Evolutionary conservation across 2,797 vertebrate species (phyloP).

Genomic region (Acanthurus lineatus): DNA sequence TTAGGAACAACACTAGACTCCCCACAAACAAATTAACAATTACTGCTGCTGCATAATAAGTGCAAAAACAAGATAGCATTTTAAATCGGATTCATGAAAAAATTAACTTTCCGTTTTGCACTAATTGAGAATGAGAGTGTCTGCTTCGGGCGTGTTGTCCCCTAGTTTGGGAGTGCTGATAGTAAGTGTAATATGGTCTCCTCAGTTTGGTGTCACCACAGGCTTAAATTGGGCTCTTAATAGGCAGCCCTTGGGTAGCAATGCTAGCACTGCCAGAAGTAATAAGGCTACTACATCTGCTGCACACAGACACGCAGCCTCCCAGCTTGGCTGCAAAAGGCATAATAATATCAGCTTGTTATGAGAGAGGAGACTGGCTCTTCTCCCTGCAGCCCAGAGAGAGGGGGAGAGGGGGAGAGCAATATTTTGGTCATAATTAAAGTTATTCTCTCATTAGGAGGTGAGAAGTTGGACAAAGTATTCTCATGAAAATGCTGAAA

Average conservation of each 20-base stretch:
- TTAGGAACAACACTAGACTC: slow-evolving; percentile 26
- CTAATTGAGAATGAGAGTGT: slow-evolving; percentile 49
- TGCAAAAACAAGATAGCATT: slow-evolving; percentile 15
- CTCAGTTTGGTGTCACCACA: slow-evolving; percentile 68
- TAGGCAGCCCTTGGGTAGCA: slow-evolving; percentile 55
- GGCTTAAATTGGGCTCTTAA: slow-evolving; percentile 70
- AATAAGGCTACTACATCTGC: slow-evolving; percentile 73
- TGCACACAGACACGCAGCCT: slow-evolving; percentile 45
- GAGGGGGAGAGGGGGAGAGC: slow-evolving; percentile 26
- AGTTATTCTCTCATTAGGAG: slow-evolving; percentile 65
- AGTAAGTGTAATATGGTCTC: slow-evolving; percentile 34
- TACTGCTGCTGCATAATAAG: slow-evolving; percentile 26
- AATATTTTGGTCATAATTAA: slow-evolving; percentile 57
- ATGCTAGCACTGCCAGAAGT: slow-evolving; percentile 56
- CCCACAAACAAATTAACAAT: slow-evolving; percentile 42
- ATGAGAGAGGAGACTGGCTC: slow-evolving; percentile 42
- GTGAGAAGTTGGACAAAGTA: slow-evolving; percentile 55
- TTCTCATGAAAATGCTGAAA: slow-evolving; percentile 38
- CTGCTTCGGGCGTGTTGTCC: slow-evolving; percentile 33
- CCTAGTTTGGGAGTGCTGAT: slow-evolving; percentile 5
- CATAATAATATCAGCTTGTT: slow-evolving; percentile 66
- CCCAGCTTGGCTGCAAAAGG: slow-evolving; percentile 41
- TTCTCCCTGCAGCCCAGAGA: slow-evolving; percentile 32
- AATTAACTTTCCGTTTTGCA: slow-evolving; percentile 19
- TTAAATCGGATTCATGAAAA: slow-evolving; percentile 36